Evolutionary conservation across 2,113 vertebrate genomes (phyloP).

Genomic region (Apistogramma diplotaenia): DNA sequence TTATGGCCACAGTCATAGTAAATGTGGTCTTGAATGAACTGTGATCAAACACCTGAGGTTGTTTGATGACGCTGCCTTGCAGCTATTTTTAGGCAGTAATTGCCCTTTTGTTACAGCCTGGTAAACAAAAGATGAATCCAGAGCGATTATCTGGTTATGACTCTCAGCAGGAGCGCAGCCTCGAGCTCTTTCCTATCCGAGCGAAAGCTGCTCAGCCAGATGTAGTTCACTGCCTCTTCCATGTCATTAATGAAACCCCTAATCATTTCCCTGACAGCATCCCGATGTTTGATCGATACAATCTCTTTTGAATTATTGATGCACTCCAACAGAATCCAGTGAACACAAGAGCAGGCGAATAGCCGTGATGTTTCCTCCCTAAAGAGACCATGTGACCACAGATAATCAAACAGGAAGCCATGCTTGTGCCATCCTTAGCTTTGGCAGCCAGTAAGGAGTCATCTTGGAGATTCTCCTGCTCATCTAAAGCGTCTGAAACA

Average conservation of each 20-base stretch:
- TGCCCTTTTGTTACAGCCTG: slow-evolving; percentile 66
- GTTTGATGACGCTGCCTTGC: slow-evolving; percentile 56
- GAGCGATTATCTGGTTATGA: slow-evolving; percentile 63
- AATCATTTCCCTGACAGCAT: slow-evolving; percentile 65
- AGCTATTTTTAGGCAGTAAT: slow-evolving; percentile 73
- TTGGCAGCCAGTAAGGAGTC: slow-evolving; percentile 9
- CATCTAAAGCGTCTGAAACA: slow-evolving; percentile 51
- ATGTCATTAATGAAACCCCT: slow-evolving; percentile 63
- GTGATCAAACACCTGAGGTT: slow-evolving; percentile 63
- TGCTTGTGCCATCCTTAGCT: slow-evolving; percentile 29
- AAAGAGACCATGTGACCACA: slow-evolving; percentile 53
- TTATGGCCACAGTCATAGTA: not conserved
- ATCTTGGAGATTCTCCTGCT: slow-evolving; percentile 46
- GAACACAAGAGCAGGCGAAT: slow-evolving; percentile 25
- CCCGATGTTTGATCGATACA: slow-evolving; percentile 59
- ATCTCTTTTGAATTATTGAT: slow-evolving; percentile 61
- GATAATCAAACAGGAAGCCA: slow-evolving; percentile 67
- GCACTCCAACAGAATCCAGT: slow-evolving; percentile 31
- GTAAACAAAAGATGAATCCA: slow-evolving; percentile 68
- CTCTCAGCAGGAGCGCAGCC: slow-evolving; percentile 44
- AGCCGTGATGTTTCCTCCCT: slow-evolving; percentile 6
- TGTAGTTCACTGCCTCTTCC: slow-evolving; percentile 40
- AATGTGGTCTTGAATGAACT: slow-evolving; percentile 29
- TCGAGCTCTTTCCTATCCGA: slow-evolving; percentile 34
- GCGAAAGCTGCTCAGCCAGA: slow-evolving; percentile 10